Percentiles rank a stretch among this genome's conserved stretches.
These are phyloP conservation scores for Otus sunia DNA, from an alignment of 2,113 vertebrate species.

Conservation along the genomic window DNA sequence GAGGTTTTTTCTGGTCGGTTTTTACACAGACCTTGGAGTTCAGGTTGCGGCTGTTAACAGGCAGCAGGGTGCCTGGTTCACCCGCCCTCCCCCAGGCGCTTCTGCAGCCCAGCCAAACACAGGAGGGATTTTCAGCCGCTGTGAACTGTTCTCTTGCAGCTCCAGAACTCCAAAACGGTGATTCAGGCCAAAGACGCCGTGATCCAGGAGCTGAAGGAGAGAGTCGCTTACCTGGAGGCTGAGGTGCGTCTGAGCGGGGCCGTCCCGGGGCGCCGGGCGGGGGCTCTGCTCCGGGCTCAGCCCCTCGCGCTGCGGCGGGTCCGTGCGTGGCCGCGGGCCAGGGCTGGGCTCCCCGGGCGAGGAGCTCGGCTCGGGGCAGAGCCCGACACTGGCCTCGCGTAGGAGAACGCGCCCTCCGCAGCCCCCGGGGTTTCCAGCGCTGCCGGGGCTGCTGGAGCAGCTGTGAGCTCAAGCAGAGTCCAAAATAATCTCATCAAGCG, in stretches of 20 bases:
- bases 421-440: neutral
- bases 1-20: neutral
- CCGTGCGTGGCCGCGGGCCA: neutral
- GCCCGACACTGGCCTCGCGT: rapidly evolving
- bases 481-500: neutral
- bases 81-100: neutral
- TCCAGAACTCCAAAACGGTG: constrained; percentile 91
- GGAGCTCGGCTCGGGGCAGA: neutral
- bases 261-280: rapidly evolving
- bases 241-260: constrained; percentile 72
- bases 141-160: constrained; percentile 66
- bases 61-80: neutral
- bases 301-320: neutral
- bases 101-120: neutral
- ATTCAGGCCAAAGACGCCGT: constrained; percentile 86
- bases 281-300: neutral
- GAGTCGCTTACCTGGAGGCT: constrained; percentile 87
- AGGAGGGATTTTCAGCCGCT: neutral
- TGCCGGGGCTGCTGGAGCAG: neutral
- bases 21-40: neutral
- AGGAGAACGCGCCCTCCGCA: rapidly evolving
- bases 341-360: neutral
- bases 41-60: neutral
- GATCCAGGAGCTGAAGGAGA: constrained; percentile 92
- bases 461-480: rapidly evolving